A percentile compares a stretch with the other conserved stretches of the same genome.
Conservation (phyloP, 2,113 vertebrate species). For the Conger conger region DNA sequence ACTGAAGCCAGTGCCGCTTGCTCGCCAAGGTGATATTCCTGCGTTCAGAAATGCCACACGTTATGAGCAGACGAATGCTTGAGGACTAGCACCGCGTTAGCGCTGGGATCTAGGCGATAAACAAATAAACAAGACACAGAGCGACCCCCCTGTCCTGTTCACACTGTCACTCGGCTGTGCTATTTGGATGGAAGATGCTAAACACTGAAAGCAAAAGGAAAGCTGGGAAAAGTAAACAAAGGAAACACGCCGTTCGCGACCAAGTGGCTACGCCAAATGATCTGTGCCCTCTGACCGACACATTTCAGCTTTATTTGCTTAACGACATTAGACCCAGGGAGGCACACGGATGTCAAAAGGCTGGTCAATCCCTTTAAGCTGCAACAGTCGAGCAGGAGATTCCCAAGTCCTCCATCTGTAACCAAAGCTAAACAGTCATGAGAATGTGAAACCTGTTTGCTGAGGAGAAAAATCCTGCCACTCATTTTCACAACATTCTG, state of each 20-base stretch:
- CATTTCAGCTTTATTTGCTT: constrained; percentile 60
- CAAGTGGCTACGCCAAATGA: constrained; percentile 47
- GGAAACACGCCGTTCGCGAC: constrained; percentile 53
- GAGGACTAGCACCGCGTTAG: neutral
- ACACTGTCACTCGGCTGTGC: neutral
- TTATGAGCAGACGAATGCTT: neutral
- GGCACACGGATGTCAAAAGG: constrained; percentile 49
- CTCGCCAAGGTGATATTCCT: too few species aligned
- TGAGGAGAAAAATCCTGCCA: neutral
- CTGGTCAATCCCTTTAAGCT: constrained; percentile 20
- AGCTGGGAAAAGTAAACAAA: constrained; percentile 41
- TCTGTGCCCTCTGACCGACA: constrained; percentile 60
- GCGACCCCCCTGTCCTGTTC: neutral
- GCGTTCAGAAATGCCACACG: too few species aligned
- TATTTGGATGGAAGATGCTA: constrained; percentile 18
- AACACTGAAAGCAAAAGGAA: constrained; percentile 39
- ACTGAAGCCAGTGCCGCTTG: constrained; percentile 20
- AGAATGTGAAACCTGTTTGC: constrained; percentile 5
- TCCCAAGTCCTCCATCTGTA: constrained; percentile 18
- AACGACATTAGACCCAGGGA: constrained; percentile 51
- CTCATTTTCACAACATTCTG: neutral
- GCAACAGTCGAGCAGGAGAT: neutral
- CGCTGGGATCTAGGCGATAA: neutral
- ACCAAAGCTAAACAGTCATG: constrained; percentile 17
- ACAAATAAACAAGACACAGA: constrained; percentile 23